phyloP scores from a whole-genome alignment of 2,113 vertebrate genomes.

The Phoenicopterus ruber region DNA sequence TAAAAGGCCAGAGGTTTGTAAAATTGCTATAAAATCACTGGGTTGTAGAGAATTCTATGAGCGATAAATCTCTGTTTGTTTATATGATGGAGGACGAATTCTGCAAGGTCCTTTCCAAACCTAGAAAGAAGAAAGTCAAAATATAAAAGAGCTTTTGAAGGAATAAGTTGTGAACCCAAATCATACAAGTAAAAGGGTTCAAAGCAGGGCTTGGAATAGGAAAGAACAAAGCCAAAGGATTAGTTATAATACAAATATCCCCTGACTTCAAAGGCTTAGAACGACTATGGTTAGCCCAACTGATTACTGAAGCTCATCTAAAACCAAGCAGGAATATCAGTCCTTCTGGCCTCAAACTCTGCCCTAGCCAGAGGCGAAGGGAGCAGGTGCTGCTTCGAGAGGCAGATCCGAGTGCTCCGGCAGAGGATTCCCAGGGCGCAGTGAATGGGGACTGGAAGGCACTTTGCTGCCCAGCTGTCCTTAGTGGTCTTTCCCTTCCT shows the following conservation, averaged over 20 bases:
- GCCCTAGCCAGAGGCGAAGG: background rate
- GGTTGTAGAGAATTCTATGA: background rate
- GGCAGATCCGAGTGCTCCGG: background rate
- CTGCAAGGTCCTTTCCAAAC: background rate
- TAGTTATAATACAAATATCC: background rate
- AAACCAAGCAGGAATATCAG: background rate
- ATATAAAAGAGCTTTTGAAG: background rate
- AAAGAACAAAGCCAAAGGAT: background rate
- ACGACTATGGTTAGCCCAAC: background rate
- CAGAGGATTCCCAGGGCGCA: background rate
- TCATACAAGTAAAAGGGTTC: background rate
- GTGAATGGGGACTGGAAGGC: background rate
- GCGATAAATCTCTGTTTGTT: background rate
- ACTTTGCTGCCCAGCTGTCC: background rate
- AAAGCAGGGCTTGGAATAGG: background rate
- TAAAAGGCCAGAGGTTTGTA: background rate
- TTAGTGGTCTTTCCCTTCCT: background rate
- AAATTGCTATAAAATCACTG: constrained; percentile 1
- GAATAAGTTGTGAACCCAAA: background rate
- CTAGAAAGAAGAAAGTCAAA: background rate
- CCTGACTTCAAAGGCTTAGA: background rate
- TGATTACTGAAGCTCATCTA: background rate
- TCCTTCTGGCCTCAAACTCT: background rate
- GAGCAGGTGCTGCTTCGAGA: background rate
- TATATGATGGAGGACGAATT: background rate